These are phyloP conservation scores for Chrysogorgia sp. DNA, from an alignment of 92 coral and sea anemone genomes.

Conservation along the genomic window DNA sequence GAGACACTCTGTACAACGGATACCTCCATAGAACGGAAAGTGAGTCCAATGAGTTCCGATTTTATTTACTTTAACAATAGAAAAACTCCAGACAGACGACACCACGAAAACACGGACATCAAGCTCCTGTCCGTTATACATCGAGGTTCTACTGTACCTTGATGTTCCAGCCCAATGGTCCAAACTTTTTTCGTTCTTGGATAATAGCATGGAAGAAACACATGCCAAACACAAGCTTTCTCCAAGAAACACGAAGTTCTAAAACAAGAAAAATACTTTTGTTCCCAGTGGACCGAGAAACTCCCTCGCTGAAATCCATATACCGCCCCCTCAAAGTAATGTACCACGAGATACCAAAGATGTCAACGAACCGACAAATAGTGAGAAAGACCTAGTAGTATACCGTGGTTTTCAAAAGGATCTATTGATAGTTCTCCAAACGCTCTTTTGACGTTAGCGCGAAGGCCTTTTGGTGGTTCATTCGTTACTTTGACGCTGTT, in stretches of 20 bases:
- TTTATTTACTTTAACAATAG: too few species aligned
- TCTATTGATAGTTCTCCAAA: constrained; percentile 92
- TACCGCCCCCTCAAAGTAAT: too few species aligned
- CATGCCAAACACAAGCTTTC: constrained; percentile 94
- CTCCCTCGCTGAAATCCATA: too few species aligned
- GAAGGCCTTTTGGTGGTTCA: constrained; percentile 98
- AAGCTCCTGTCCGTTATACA: too few species aligned
- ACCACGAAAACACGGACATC: too few species aligned
- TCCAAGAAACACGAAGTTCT: constrained; percentile 97
- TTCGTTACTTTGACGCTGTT: constrained; percentile 99
- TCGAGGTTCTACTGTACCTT: constrained; percentile 64
- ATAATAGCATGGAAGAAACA: constrained; percentile 99
- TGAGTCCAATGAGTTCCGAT: too few species aligned
- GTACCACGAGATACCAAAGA: too few species aligned
- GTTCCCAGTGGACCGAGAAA: too few species aligned
- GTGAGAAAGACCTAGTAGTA: neutral
- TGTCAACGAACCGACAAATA: too few species aligned
- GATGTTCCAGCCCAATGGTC: constrained; percentile 98
- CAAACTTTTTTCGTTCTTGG: constrained; percentile 98
- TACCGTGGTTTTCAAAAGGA: constrained; percentile 94
- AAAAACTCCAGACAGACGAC: too few species aligned
- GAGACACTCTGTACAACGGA: too few species aligned
- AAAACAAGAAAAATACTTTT: neutral
- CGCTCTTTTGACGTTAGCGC: constrained; percentile 94
- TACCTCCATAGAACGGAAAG: too few species aligned